Base-by-base conservation (phyloP, 2,113 vertebrate species). In the Actenoides lindsayi region DNA sequence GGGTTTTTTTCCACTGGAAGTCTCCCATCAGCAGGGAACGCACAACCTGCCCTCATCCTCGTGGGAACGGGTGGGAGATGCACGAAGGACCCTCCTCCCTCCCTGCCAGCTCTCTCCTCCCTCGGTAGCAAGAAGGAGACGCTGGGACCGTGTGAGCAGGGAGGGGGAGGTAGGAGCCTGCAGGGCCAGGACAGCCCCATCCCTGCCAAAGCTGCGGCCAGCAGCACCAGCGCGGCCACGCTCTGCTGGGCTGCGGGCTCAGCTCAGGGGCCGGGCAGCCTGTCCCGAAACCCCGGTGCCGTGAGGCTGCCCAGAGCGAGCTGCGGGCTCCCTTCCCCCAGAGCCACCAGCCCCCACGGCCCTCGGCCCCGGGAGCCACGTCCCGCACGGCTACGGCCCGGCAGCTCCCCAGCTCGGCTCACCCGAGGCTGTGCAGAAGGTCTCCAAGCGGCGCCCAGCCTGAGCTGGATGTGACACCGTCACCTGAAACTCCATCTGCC, bases 311-410 rank as follows among this genome's bases (percentile, higher is more conserved):
- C 14, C 50, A 16, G 30, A 42, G 67, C 50, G 24, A 1, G 3
- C 44, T 12, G 35, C 37, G 62, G 63, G 41, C 44, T 24, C 50
- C 31, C 64, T n/a, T 4, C 42, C 44, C 63, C 67, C 37, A 37
- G 9, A 30, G 1, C 30, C 27, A 56, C 18, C 19, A 17, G 25
- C 33, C 13, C 8, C 12, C 0, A 0, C 1, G 0, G 1, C 24
- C 57, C 77, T 20, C 4, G 0, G 12, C 63, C 77, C 4, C 0
- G 0, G 64, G 68, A 48, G 15, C 35, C 3, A 1, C 28, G 30
- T 31, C 12, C 13, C 6, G 2, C 46, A 31, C 20, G 4, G 46
- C 12, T 12, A 24, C 1, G 5, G 9, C 56, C 65, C 51, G 18
- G 24, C 54, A 27, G 50, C 35, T 64, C 37, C 60, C 21, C 2